Conservation (phyloP, 2,888 invertebrate species). For the Micoletzkya japonica region DNA sequence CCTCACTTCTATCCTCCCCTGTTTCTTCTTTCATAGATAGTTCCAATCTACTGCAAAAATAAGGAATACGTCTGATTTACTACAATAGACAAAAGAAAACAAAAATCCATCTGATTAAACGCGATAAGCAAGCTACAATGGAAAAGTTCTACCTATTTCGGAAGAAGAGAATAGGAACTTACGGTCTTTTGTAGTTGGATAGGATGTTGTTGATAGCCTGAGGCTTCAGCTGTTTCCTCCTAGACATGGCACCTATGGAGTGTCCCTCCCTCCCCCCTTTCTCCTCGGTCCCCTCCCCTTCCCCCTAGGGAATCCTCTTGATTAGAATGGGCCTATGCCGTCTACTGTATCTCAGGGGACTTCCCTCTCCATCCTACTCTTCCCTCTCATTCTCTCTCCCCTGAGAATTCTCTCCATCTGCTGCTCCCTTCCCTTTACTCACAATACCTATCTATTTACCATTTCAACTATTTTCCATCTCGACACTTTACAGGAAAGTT, state of each 20-base stretch:
- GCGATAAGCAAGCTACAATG: too few relatives aligned
- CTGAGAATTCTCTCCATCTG: constrained; percentile 4
- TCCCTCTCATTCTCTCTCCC: constrained; percentile 3
- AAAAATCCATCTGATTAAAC: too few relatives aligned
- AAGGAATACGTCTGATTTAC: not conserved
- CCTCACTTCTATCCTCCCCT: not conserved
- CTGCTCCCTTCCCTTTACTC: not conserved
- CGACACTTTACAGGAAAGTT: too few relatives aligned
- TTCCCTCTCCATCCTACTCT: not conserved
- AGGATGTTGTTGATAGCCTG: constrained; percentile 14
- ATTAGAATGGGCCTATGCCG: constrained; percentile 20
- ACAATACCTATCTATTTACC: not conserved
- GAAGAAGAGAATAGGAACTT: too few relatives aligned
- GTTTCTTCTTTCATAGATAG: too few relatives aligned
- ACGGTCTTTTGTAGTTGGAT: too few relatives aligned
- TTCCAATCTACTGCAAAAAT: too few relatives aligned
- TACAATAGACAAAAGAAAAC: not conserved
- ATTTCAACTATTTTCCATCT: too few relatives aligned
- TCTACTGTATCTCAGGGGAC: constrained; percentile 1
- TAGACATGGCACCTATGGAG: constrained; percentile 6
- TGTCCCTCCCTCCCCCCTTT: constrained; percentile 2
- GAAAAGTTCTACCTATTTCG: too few relatives aligned
- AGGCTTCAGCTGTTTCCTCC: constrained; percentile 22
- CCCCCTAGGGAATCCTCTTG: constrained; percentile 19
- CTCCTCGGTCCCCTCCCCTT: too few relatives aligned